A percentile compares a stretch with the other conserved stretches of the same genome.
phyloP scores from a whole-genome alignment of 2,797 vertebrate species.

The Thamnophis elegans region DNA sequence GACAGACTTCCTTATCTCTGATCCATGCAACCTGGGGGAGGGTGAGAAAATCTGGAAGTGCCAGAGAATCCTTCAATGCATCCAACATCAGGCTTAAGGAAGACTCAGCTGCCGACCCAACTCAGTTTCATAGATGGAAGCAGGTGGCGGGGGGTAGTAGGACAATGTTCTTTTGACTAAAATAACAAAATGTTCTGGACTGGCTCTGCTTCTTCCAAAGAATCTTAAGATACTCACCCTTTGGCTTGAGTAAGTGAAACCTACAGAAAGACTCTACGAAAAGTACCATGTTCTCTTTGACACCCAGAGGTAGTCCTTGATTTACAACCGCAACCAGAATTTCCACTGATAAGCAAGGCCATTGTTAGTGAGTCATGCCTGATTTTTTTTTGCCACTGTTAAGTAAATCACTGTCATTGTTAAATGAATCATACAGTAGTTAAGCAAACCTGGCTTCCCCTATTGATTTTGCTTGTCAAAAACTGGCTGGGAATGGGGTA shows the following conservation, averaged over 20 bases:
- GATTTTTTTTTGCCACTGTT: too few relatives aligned
- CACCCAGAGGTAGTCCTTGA: neutral
- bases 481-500: too few relatives aligned
- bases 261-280: neutral
- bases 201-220: neutral
- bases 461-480: too few relatives aligned
- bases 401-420: too few relatives aligned
- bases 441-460: too few relatives aligned
- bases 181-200: neutral
- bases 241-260: too few relatives aligned
- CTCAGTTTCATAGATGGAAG: neutral
- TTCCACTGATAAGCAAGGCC: neutral
- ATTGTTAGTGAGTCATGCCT: too few relatives aligned
- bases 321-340: neutral
- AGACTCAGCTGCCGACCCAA: neutral
- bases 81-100: neutral
- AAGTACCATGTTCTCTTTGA: neutral
- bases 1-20: neutral
- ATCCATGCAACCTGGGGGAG: neutral
- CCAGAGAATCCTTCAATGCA: neutral
- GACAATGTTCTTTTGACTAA: neutral
- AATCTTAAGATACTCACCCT: neutral
- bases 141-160: neutral
- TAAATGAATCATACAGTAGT: too few relatives aligned
- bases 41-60: neutral